phyloP scores from a whole-genome alignment of 2,797 vertebrate species.

The Peromyscus melanophrys region DNA sequence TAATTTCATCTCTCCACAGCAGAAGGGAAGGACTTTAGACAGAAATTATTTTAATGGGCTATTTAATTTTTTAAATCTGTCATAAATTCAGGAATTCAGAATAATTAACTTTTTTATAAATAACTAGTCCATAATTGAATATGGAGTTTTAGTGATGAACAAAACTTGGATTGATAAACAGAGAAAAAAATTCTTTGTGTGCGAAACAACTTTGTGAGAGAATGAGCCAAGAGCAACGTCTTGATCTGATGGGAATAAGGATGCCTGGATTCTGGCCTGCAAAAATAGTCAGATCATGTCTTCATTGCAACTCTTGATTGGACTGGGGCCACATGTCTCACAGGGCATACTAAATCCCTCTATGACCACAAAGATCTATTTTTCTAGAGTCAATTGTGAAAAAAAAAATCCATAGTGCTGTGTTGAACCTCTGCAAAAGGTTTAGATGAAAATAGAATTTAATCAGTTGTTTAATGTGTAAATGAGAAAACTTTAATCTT shows the following conservation, averaged over 20 bases:
- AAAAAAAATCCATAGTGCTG: slow-evolving; percentile 50
- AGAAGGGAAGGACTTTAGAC: not conserved
- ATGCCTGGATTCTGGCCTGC: not conserved
- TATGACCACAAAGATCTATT: slow-evolving; percentile 49
- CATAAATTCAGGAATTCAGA: slow-evolving; percentile 4
- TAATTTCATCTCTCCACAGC: not conserved
- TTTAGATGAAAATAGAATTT: slow-evolving; percentile 73
- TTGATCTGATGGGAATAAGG: not conserved
- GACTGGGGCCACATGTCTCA: not conserved
- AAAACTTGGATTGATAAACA: slow-evolving; percentile 52
- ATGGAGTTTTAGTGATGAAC: not conserved
- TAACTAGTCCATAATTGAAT: slow-evolving; percentile 54
- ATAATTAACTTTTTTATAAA: not conserved
- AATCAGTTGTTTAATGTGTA: slow-evolving; percentile 25
- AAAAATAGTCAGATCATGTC: not conserved
- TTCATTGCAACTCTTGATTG: slow-evolving; percentile 65
- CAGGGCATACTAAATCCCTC: not conserved
- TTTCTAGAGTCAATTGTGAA: not conserved
- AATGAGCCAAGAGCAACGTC: not conserved
- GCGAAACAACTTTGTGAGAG: not conserved
- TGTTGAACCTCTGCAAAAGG: slow-evolving; percentile 11
- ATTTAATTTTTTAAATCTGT: slow-evolving; percentile 5
- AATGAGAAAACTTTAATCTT: slow-evolving; percentile 60
- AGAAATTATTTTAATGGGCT: slow-evolving; percentile 31
- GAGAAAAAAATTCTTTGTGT: slow-evolving; percentile 12